These are phyloP conservation scores for Enteromius viviparus DNA, from an alignment of 2,797 vertebrate species.

Conservation along the genomic window DNA sequence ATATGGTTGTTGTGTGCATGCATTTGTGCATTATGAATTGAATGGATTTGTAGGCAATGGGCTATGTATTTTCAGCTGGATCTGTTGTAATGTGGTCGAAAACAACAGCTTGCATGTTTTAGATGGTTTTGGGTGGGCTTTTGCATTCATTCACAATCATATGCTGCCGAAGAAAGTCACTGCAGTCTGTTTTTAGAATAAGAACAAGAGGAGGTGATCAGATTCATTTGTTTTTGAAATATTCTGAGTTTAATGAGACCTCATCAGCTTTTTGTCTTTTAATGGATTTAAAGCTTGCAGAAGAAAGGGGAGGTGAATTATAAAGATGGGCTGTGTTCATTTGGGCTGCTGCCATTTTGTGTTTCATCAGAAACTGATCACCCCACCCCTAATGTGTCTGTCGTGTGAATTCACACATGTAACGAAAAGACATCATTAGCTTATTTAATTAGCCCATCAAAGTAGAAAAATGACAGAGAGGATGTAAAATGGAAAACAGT, in stretches of 20 bases:
- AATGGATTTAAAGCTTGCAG: background rate
- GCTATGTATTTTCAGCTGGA: background rate
- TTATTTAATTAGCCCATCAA: slow-evolving; percentile 39
- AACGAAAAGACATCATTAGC: background rate
- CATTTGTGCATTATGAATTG: background rate
- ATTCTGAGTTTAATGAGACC: slow-evolving; percentile 20
- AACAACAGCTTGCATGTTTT: background rate
- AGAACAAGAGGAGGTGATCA: background rate
- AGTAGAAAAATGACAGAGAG: slow-evolving; percentile 11
- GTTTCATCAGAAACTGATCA: slow-evolving; percentile 24
- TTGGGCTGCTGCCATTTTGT: slow-evolving; percentile 41
- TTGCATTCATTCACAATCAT: slow-evolving; percentile 29
- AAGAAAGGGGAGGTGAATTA: background rate
- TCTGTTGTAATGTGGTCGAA: background rate
- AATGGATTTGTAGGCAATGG: background rate
- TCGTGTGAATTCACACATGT: slow-evolving; percentile 19
- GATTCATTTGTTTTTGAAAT: slow-evolving; percentile 11
- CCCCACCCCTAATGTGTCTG: slow-evolving; percentile 1
- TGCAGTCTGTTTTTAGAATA: slow-evolving; percentile 13
- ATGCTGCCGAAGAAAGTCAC: slow-evolving; percentile 36
- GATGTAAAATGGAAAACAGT: background rate
- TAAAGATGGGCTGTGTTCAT: slow-evolving; percentile 12
- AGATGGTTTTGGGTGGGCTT: background rate
- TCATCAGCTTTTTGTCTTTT: background rate
- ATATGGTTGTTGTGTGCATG: background rate